Conservation (phyloP, 1,140 invertebrate species). For the Paralvinella palmiformis region DNA sequence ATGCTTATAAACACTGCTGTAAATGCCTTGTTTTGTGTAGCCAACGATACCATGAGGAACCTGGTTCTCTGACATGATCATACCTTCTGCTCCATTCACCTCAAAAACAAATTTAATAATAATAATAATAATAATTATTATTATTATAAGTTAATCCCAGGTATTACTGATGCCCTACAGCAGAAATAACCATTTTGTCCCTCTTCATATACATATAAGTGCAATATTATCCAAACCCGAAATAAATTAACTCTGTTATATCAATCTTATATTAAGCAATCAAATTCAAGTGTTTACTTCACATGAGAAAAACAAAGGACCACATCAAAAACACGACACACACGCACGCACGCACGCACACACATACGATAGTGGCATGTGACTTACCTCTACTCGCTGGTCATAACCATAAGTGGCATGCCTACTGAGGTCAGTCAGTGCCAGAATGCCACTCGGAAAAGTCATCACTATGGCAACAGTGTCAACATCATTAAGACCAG, state of each 20-base stretch:
- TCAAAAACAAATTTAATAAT: conserved; percentile 12
- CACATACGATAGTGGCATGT: background rate
- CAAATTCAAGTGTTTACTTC: background rate
- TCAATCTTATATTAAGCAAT: background rate
- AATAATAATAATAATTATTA: background rate
- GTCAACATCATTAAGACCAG: conserved; percentile 60
- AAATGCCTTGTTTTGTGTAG: conserved; percentile 4
- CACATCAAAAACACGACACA: background rate
- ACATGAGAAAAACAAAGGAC: background rate
- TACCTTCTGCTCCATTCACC: conserved; percentile 57
- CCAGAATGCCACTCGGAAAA: conserved; percentile 61
- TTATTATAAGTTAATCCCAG: background rate
- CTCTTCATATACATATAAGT: background rate
- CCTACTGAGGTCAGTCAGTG: conserved; percentile 61
- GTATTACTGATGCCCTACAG: background rate
- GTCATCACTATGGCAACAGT: conserved; percentile 59
- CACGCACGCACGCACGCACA: background rate
- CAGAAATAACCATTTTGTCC: background rate
- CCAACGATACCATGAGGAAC: conserved; percentile 51
- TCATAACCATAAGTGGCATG: conserved; percentile 64
- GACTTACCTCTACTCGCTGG: conserved; percentile 60
- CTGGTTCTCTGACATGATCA: conserved; percentile 58
- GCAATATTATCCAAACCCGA: background rate
- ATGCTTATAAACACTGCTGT: background rate
- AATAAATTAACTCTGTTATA: background rate